Base-by-base conservation (phyloP, 1,140 invertebrate species). In the Lerema accius region DNA sequence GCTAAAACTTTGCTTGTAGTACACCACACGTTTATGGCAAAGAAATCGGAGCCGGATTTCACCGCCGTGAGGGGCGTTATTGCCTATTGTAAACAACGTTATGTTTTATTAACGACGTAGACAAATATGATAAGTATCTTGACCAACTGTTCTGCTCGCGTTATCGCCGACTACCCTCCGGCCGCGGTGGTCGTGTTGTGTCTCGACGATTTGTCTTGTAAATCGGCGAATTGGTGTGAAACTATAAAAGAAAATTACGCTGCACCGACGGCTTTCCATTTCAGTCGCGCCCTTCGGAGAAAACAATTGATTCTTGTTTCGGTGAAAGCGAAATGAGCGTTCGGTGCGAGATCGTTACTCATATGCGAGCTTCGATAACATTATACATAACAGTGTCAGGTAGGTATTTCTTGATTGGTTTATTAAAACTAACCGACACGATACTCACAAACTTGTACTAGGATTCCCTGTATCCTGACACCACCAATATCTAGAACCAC, bases 211-310 rank as follows among this genome's bases (percentile, higher is more conserved):
- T 80, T 78, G 73, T 80, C 73, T 71, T 70, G 65, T 76, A 76
- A 78, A 78, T 71, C 68, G 40, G 73, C 71, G 75, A 76, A 80
- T 80, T 72, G 75, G 76, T 82, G 78, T 77, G 76, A 80, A 83
- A 78, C 73, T 63, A 67, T 71, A 51, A 67, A 63, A 66, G 75
- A 71, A 80, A 85, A 76, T 76, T 76, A 61, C 62, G 16, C 43
- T 67, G 58, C 62, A 65, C 69, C 50, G 68, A 70, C 64, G 40
- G 64, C 73, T 76, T 82, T 82, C 74, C 69, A 73, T 71, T 69
- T 55, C 46, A 32, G 63, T 15, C 58, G 59, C 61, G 67, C 65
- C 59, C 64, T 69, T 68, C 62, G 49, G 65, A 69, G 76, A 68
- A 82, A 76, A 79, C 69, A 72, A 72, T 78, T 65, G 65, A 63